Conservation (phyloP, 2,888 invertebrate species). For the Miltochrista miniata region DNA sequence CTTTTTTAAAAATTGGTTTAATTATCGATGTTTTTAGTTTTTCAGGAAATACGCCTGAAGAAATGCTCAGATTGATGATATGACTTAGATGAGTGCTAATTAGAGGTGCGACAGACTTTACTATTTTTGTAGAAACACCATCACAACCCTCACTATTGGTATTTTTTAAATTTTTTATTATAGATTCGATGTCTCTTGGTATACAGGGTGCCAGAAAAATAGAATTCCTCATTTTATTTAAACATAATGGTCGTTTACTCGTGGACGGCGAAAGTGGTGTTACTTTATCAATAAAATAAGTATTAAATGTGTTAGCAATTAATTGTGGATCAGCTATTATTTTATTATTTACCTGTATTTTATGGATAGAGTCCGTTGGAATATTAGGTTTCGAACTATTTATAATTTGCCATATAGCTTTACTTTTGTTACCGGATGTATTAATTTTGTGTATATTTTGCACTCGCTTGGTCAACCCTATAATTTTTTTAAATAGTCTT, state of each 20-base stretch:
- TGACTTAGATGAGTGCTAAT: neutral
- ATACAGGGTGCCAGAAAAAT: neutral
- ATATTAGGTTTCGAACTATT: neutral
- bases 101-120: neutral
- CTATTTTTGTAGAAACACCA: neutral
- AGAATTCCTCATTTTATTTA: neutral
- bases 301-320: neutral
- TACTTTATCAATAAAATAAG: neutral
- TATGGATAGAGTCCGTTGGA: neutral
- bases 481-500: neutral
- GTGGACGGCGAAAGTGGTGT: neutral
- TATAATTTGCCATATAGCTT: neutral
- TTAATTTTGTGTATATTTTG: neutral
- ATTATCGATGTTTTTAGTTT: neutral
- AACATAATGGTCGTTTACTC: no score
- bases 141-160: neutral
- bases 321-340: neutral
- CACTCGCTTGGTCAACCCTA: neutral
- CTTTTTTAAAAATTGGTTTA: neutral
- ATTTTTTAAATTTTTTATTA: neutral
- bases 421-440: neutral
- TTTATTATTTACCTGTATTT: neutral
- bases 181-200: neutral
- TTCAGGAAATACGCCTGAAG: neutral
- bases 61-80: neutral